Conservation (phyloP, 1,140 invertebrate species). For the Drosophila ficusphila region DNA sequence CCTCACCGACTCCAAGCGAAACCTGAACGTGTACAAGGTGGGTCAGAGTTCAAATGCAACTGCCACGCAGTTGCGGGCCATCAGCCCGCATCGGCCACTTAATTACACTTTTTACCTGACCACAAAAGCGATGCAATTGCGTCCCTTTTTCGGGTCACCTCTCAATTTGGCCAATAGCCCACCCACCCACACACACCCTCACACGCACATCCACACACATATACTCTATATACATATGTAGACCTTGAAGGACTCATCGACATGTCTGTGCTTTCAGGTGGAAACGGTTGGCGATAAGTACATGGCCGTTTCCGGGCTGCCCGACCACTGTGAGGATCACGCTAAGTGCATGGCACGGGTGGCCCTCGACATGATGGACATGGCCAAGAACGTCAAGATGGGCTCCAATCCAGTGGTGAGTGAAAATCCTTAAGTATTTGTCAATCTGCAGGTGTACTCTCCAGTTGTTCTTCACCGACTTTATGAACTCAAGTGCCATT, state of each 20-base stretch:
- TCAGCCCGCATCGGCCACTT: constrained; percentile 36
- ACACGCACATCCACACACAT: not conserved
- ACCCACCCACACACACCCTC: not conserved
- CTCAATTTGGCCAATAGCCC: constrained; percentile 31
- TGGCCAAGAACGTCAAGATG: constrained; percentile 93
- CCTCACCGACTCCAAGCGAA: constrained; percentile 94
- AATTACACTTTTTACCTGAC: constrained; percentile 56
- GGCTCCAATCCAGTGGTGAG: constrained; percentile 94
- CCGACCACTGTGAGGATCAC: constrained; percentile 95
- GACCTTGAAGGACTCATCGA: constrained; percentile 5
- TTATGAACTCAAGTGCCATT: too few relatives aligned
- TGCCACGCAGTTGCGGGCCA: not conserved
- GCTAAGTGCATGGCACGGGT: constrained; percentile 96
- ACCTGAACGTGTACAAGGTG: constrained; percentile 98
- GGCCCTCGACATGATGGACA: constrained; percentile 98
- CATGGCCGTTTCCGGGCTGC: constrained; percentile 98
- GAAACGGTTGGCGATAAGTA: constrained; percentile 99
- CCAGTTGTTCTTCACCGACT: too few relatives aligned
- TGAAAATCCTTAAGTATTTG: too few relatives aligned
- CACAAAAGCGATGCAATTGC: constrained; percentile 37
- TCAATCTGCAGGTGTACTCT: too few relatives aligned
- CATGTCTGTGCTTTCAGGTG: constrained; percentile 88
- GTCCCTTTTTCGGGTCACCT: constrained; percentile 45
- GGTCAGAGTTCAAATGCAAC: constrained; percentile 44
- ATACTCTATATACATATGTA: too few relatives aligned